Percentiles rank a stretch among this genome's conserved stretches.
These are phyloP conservation scores for Oreotrochilus melanogaster DNA, from an alignment of 2,113 vertebrate species.

Conservation along the genomic window DNA sequence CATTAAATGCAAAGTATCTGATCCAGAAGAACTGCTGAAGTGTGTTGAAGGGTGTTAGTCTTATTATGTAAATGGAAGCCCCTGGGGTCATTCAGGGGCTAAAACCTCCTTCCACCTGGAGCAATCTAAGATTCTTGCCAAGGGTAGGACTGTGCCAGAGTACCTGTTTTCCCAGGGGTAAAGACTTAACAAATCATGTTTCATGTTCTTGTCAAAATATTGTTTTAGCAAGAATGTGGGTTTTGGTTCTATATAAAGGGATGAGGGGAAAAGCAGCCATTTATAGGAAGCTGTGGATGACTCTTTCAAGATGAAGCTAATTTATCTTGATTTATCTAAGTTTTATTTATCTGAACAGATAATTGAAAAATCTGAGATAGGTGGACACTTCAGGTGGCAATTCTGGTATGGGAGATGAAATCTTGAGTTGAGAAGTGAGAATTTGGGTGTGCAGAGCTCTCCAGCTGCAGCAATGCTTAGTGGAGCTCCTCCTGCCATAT, in stretches of 20 bases:
- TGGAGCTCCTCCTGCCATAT: not conserved
- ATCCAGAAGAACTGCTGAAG: slow-evolving; percentile 70
- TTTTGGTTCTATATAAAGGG: not conserved
- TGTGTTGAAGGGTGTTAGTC: slow-evolving; percentile 12
- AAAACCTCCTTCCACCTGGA: slow-evolving; percentile 51
- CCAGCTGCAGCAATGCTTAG: not conserved
- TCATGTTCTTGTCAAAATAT: not conserved
- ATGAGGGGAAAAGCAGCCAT: rapidly evolving
- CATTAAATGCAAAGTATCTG: slow-evolving; percentile 30
- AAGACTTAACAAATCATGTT: slow-evolving; percentile 21
- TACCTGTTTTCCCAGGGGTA: slow-evolving; percentile 27
- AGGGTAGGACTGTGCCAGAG: slow-evolving; percentile 6
- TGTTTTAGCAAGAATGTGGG: slow-evolving; percentile 40
- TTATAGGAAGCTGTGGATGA: not conserved
- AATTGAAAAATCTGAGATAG: not conserved
- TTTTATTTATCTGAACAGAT: not conserved
- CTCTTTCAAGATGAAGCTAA: not conserved
- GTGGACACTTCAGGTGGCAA: rapidly evolving
- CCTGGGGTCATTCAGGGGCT: not conserved
- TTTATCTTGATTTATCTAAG: not conserved
- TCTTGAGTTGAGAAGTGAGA: not conserved
- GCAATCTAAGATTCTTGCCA: slow-evolving; percentile 42
- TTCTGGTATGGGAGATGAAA: not conserved
- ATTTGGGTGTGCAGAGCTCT: not conserved
- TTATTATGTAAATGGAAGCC: slow-evolving; percentile 53